phyloP scores from a whole-genome alignment of 1,140 invertebrate genomes.

The Dolichoris vasculosae region DNA sequence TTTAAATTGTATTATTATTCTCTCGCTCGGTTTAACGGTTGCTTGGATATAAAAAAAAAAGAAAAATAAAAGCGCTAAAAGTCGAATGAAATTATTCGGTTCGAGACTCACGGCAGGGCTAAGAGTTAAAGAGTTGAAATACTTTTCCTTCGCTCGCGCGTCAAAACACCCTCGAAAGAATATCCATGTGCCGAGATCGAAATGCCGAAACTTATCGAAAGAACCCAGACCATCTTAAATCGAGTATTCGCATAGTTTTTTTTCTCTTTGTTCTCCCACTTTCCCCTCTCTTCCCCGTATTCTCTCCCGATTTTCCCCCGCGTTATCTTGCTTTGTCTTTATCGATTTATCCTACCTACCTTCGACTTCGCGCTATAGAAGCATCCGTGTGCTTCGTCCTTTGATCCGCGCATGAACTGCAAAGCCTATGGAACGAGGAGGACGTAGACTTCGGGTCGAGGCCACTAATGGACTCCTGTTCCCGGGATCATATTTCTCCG shows the following conservation, averaged over 20 bases:
- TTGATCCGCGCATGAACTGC: slow-evolving; percentile 55
- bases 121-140: background rate
- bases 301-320: slow-evolving; percentile 20
- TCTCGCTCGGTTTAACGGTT: too few relatives aligned
- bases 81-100: background rate
- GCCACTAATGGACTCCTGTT: slow-evolving; percentile 57
- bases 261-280: background rate
- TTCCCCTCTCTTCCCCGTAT: background rate
- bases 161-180: background rate
- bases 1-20: background rate
- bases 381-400: background rate
- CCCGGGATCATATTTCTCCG: slow-evolving; percentile 54
- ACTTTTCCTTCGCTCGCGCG: background rate
- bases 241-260: background rate
- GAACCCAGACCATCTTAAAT: background rate
- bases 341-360: slow-evolving; percentile 42
- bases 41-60: background rate
- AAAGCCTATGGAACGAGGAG: slow-evolving; percentile 43
- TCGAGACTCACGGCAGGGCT: background rate
- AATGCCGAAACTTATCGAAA: background rate
- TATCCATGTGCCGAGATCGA: background rate
- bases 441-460: background rate
- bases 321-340: slow-evolving; percentile 50
- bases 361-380: background rate
- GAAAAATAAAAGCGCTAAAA: too few relatives aligned